Evolutionary conservation across 2,113 vertebrate species (phyloP).

Genomic region (Burhinus oedicnemus): DNA sequence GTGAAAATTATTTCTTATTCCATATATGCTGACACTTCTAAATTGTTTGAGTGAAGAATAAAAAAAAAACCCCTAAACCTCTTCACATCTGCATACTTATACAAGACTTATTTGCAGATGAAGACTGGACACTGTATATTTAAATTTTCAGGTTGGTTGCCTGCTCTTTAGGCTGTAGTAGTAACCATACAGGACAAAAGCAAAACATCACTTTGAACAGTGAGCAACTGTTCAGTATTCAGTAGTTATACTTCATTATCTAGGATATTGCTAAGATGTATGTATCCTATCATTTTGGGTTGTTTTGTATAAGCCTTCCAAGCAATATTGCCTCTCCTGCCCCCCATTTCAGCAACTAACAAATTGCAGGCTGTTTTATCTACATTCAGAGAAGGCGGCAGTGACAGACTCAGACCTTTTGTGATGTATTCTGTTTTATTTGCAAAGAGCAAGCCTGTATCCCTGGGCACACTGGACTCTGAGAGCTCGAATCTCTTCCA

Average conservation of each 20-base stretch:
- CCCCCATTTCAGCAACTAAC: neutral
- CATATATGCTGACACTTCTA: neutral
- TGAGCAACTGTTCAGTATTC: neutral
- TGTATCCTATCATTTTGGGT: neutral
- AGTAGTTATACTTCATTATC: neutral
- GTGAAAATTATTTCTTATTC: neutral
- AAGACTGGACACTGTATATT: neutral
- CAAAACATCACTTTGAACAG: neutral
- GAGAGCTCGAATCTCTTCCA: neutral
- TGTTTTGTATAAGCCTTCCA: neutral
- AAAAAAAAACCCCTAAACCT: neutral
- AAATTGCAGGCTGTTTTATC: neutral
- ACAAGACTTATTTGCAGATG: neutral
- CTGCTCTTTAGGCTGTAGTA: neutral
- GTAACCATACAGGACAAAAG: neutral
- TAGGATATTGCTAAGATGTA: neutral
- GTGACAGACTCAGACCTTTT: neutral
- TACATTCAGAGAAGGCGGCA: neutral
- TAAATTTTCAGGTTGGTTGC: neutral
- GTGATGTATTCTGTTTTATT: neutral
- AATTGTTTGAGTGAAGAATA: neutral
- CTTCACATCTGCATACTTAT: neutral
- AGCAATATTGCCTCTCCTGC: neutral
- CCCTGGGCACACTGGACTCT: accelerated
- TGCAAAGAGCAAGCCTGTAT: neutral